Evolutionary conservation across 2,888 invertebrate species (phyloP), one percentile per base, ranked within the genome.

Genomic region (Drosophila tripunctata): DNA sequence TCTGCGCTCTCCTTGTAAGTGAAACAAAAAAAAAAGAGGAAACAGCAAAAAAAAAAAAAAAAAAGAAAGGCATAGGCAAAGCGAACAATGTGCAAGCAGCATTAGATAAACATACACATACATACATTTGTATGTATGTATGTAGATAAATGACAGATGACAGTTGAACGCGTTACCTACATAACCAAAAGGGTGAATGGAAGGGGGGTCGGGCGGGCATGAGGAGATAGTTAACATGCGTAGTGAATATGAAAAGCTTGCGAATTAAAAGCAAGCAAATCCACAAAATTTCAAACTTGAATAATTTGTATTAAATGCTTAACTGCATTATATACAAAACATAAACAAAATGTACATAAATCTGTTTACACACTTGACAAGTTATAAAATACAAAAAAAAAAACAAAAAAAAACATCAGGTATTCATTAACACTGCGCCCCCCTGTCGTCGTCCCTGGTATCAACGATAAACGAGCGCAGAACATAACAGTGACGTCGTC

Each of bases 1-100:
- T 62, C 56, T 74, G 62, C n/a, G n/a, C 50, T 68, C 52, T 62
- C 63, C 56, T 75, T 61, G 50, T 41, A 47, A 50, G 58, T 17
- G 14, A 17, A 36, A 35, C 40, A 38, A 54, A 48, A 30, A 41
- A 38, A 54, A 48, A 30, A 41, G 47, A 21, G 43, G 54, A 57
- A 52, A 54, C 47, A 69, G 52, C 55, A 75, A 56, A 43, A 24
- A 74, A n/a, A n/a, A 17, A 36, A 17, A 36, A 2, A 33, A 60
- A 55, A 62, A 75, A 54, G 50, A 70, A 71, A 75, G 64, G 61
- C 55, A 62, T 48, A 43, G 30, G 61, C 55, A 62, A 52, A 43
- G 30, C 51, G 50, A 38, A 50, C 44, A 40, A 47, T 47, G 36
- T 47, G 45, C 56, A 48, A 68, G 17, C 17, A 44, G 21, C 44